Evolutionary conservation across 1,140 invertebrate species (phyloP), one percentile per base, ranked within the genome.

Genomic region (Pseudomyrmex cubaensis): DNA sequence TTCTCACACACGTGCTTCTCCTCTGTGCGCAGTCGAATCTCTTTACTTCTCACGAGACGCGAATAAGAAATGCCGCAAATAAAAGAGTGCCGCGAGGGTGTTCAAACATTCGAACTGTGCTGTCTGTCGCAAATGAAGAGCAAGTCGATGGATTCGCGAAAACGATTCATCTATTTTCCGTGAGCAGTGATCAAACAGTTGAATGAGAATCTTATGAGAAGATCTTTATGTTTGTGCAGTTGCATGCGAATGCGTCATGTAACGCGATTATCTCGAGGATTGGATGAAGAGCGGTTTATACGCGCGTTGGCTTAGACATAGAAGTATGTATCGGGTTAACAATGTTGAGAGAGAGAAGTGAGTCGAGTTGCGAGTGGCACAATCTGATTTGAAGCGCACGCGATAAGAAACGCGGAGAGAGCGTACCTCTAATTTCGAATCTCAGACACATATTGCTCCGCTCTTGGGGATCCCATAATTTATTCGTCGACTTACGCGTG

Each of bases 311-410:
- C 5, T 17, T 35, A 67, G 62, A 77, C 50, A 50, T 69, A 35
- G 35, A 70, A 78, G 52, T 70, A 80, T 59, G 66, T 72, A 80
- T 80, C 66, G 54, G 44, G 66, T 80, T 80, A 80, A 80, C 76
- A 80, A 80, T 80, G 66, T 72, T 72, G 66, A 70, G 66, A 35
- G 35, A 35, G 35, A 35, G 35, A 35, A 35, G 35, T 35, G n/a
- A 48, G 12, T 52, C 35, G 76, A 80, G 66, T 70, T 80, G 76
- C 76, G 50, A 57, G 22, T 22, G 46, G 5, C 10, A 54, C 76
- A 78, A 80, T 80, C 76, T 80, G 76, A 80, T 72, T 80, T 66
- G 66, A 80, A 72, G 44, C 66, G 76, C 76, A 80, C 76, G 76
- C 76, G 76, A 80, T 80, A 80, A 80, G 76, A 80, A 72, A 80